Percentiles rank a stretch among this genome's conserved stretches.
These are phyloP conservation scores for Sardina pilchardus DNA, from an alignment of 2,113 vertebrate genomes.

Conservation along the genomic window DNA sequence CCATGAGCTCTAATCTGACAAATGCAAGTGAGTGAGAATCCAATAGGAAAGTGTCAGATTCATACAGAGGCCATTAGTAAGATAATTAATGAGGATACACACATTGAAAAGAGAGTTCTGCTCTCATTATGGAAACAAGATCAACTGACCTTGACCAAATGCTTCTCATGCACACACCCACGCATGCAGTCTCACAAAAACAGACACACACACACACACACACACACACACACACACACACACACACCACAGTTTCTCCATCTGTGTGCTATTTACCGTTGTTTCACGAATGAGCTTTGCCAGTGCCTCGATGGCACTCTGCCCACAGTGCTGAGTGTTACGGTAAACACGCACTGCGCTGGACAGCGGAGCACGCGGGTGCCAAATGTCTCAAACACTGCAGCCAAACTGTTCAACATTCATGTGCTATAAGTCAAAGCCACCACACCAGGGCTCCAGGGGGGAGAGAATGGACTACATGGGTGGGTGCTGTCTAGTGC, in stretches of 20 bases:
- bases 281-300: constrained; percentile 58
- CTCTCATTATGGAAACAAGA: neutral
- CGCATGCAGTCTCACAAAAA: constrained; percentile 9
- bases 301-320: constrained; percentile 47
- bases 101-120: neutral
- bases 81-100: neutral
- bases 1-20: neutral
- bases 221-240: constrained; percentile 12
- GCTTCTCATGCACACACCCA: neutral
- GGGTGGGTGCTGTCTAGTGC: neutral
- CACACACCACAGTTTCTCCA: constrained; percentile 39
- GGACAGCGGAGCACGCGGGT: constrained; percentile 50
- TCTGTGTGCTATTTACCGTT: constrained; percentile 22
- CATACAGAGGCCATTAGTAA: neutral
- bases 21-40: neutral
- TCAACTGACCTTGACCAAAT: neutral
- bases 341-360: constrained; percentile 62
- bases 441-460: neutral
- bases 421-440: constrained; percentile 54
- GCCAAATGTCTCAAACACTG: constrained; percentile 58
- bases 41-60: neutral
- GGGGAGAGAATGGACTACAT: neutral
- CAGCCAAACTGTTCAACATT: constrained; percentile 57
- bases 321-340: constrained; percentile 61
- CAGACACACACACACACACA: constrained; percentile 5